Evolutionary conservation across 2,888 invertebrate species (phyloP).

Genomic region (Tinea trinotella): DNA sequence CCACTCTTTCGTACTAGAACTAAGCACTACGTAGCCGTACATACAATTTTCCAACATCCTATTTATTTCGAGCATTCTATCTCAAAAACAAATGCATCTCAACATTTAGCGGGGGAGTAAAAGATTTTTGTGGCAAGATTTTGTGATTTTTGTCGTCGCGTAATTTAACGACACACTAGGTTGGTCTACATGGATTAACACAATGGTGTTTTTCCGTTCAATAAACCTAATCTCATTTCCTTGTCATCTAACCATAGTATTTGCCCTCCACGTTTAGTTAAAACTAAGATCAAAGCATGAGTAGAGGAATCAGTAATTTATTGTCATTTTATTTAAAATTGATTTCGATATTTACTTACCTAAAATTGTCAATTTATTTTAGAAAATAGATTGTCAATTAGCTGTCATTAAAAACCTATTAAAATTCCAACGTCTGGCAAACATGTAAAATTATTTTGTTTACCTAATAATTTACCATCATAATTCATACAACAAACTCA

Average conservation of each 20-base stretch:
- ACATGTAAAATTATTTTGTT: neutral
- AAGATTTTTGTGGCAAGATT: too few relatives aligned
- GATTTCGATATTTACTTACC: too few relatives aligned
- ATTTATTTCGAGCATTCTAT: conserved; percentile 11
- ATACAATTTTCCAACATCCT: conserved; percentile 5
- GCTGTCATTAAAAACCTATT: neutral
- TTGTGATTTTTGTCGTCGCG: too few relatives aligned
- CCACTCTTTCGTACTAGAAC: neutral
- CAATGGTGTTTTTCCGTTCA: too few relatives aligned
- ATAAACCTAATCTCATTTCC: too few relatives aligned
- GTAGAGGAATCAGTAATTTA: too few relatives aligned
- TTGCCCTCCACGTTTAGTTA: too few relatives aligned
- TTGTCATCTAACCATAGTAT: too few relatives aligned
- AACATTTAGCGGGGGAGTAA: neutral
- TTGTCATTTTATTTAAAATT: too few relatives aligned
- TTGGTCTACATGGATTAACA: too few relatives aligned
- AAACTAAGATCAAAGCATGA: too few relatives aligned
- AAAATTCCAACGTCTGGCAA: neutral
- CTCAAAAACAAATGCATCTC: conserved; percentile 3
- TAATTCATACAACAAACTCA: neutral
- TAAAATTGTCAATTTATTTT: neutral
- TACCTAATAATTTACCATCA: neutral
- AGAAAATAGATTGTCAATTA: neutral
- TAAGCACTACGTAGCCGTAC: neutral
- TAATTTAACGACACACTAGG: too few relatives aligned